Percentiles rank a stretch among this genome's conserved stretches.
phyloP scores from a whole-genome alignment of 2,888 invertebrate species.

The Mimumesa dahlbomi region DNA sequence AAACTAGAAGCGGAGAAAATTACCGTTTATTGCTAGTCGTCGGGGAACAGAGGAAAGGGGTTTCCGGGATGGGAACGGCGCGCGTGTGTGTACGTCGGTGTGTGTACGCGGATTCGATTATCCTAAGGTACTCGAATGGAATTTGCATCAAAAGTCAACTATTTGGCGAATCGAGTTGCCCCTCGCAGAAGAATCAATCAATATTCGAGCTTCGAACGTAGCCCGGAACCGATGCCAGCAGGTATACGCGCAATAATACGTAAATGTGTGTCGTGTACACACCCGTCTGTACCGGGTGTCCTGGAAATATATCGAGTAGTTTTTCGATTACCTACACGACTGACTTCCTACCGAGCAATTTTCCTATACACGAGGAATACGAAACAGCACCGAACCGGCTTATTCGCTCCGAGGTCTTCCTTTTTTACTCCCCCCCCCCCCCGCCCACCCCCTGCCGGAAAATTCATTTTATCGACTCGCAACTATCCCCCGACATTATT shows the following conservation, averaged over 20 bases:
- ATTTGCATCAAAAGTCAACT: conserved; percentile 40
- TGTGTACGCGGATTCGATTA: conserved; percentile 23
- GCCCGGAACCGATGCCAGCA: conserved; percentile 3
- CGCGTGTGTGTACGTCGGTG: too few species aligned
- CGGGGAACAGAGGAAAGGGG: neutral
- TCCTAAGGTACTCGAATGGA: conserved; percentile 12
- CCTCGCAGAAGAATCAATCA: conserved; percentile 34
- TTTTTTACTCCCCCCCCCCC: too few species aligned
- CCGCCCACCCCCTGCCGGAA: too few species aligned
- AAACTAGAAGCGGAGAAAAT: too few species aligned
- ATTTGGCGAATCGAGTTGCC: conserved; percentile 27
- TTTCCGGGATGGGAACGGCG: neutral
- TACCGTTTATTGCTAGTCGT: neutral
- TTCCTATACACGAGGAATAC: neutral
- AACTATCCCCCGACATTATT: too few species aligned
- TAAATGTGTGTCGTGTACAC: conserved; percentile 1
- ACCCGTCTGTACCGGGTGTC: conserved; percentile 12
- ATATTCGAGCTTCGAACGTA: conserved; percentile 23
- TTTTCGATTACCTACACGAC: too few species aligned
- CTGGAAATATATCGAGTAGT: neutral
- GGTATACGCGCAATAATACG: conserved; percentile 8
- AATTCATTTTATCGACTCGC: too few species aligned
- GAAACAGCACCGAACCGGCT: neutral
- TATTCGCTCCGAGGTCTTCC: too few species aligned
- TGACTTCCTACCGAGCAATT: neutral